A percentile compares a stretch with the other conserved stretches of the same genome.
These are phyloP conservation scores for Synaphobranchus kaupii DNA, from an alignment of 2,797 vertebrate genomes.

Conservation along the genomic window DNA sequence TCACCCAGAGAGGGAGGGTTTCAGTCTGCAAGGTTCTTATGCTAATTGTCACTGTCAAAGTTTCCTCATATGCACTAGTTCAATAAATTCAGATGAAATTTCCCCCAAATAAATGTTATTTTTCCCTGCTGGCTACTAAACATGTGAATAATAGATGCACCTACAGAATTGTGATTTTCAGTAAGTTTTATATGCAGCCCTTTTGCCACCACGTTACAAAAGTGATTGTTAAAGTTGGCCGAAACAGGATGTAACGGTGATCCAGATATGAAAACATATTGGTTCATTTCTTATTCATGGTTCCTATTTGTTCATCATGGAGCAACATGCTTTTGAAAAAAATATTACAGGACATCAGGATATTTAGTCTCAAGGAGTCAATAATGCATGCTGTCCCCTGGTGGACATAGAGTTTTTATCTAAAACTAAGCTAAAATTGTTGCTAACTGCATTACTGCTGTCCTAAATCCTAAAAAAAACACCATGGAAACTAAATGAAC, in stretches of 20 bases:
- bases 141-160: too few species aligned
- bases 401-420: background rate
- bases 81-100: too few species aligned
- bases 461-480: background rate
- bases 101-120: too few species aligned
- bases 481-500: background rate
- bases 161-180: too few species aligned
- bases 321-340: background rate
- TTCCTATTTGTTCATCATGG: background rate
- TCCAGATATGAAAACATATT: background rate
- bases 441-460: background rate
- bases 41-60: too few species aligned
- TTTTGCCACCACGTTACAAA: background rate
- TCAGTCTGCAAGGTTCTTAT: background rate
- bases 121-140: too few species aligned
- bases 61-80: too few species aligned
- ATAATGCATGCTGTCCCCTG: background rate
- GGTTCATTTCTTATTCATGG: background rate
- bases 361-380: background rate
- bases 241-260: background rate
- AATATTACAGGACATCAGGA: background rate
- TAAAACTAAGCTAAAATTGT: background rate
- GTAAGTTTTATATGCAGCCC: too few species aligned
- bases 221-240: background rate
- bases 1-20: background rate